These are phyloP conservation scores for Musca vetustissima DNA, from an alignment of 1,140 invertebrate genomes.

Conservation along the genomic window DNA sequence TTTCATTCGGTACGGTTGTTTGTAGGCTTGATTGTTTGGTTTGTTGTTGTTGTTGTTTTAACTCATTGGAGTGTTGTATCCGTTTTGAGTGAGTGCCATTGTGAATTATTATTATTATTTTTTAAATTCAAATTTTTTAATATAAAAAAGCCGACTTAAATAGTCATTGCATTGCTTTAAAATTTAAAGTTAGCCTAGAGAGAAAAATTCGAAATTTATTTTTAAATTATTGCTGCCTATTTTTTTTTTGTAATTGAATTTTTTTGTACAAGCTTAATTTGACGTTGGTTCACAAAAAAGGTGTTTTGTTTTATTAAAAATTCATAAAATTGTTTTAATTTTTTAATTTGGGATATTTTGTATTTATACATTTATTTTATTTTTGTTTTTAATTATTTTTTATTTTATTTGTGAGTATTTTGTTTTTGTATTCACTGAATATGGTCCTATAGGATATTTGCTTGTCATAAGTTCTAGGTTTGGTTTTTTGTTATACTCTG, in stretches of 20 bases:
- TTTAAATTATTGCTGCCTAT: not conserved
- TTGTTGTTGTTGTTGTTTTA: too few relatives aligned
- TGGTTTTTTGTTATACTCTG: not conserved
- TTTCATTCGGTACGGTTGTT: too few relatives aligned
- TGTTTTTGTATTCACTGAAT: not conserved
- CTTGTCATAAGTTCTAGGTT: constrained; percentile 7
- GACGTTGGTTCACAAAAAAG: too few relatives aligned
- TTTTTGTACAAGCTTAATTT: constrained; percentile 10
- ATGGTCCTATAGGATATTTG: constrained; percentile 21
- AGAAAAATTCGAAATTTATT: not conserved
- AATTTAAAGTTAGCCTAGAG: not conserved
- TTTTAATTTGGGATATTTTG: not conserved
- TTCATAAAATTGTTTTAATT: not conserved
- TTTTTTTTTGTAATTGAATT: not conserved
- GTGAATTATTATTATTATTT: not conserved
- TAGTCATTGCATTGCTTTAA: not conserved
- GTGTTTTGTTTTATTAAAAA: too few relatives aligned
- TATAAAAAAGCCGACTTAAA: not conserved
- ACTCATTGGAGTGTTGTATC: too few relatives aligned
- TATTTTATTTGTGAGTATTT: not conserved
- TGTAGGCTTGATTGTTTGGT: too few relatives aligned
- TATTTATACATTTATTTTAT: not conserved
- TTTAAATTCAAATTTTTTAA: not conserved
- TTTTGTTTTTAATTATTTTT: not conserved
- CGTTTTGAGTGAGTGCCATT: too few relatives aligned